Evolutionary conservation across 2,113 vertebrate genomes (phyloP), one percentile per base, ranked within the genome.

Genomic region (Xyliphius kryptos): DNA sequence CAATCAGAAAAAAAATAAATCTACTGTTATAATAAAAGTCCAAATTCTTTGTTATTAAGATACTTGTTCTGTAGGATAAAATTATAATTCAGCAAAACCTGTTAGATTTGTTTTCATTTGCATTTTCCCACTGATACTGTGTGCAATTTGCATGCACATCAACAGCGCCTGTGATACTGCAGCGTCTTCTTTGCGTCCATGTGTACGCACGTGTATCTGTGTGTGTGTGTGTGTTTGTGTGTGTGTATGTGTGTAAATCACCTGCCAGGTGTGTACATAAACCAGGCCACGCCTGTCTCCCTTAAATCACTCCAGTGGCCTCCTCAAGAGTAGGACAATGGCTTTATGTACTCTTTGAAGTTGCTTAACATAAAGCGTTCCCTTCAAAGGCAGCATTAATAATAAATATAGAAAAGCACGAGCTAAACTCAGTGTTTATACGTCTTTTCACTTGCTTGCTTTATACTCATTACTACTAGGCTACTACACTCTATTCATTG

Each of bases 231-330:
- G 40, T 17, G 32, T 36, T 53, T 20, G 53, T 21, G 60, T 44
- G 46, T 21, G 53, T 56, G 72, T 47, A 32, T 55, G 58, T 71
- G 63, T 76, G 65, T 77, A 55, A 58, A 66, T 56, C 57, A 62
- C 85, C 84, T 83, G 85, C 78, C 85, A 88, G 85, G 87, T 89
- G 87, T 75, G 60, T 79, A 80, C 84, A 78, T 80, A 61, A 41
- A 61, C 49, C 36, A 21, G 57, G 71, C 80, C 79, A 79, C 85
- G 76, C 85, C 84, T 77, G 77, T 67, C 74, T 78, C 76, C 55
- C 76, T 79, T 78, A 86, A 83, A 83, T 67, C 65, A 46, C 38
- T 67, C 65, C 48, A 36, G 20, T 67, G 48, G 8, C 41, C 41
- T 63, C 37, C 61, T 63, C 11, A 40, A 46, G 22, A n/a, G 21